Evolutionary conservation across 2,113 vertebrate species (phyloP), one percentile per base, ranked within the genome.

Genomic region (Macroglossus sobrinus): DNA sequence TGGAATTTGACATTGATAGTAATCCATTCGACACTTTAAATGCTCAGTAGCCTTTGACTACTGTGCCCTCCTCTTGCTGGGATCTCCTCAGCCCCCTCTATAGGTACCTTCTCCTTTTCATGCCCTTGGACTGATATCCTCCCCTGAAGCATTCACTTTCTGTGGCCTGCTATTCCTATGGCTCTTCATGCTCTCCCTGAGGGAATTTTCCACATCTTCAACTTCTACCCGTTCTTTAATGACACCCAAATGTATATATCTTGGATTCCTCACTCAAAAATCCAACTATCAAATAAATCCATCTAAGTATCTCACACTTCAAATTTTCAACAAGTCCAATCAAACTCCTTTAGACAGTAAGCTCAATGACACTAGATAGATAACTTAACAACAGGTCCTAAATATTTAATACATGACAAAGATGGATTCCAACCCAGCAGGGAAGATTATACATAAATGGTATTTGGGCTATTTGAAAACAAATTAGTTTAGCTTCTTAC

Each of bases 381-480:
- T 33, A 90, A 93, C 63, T 26, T 33, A 26, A 87, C 74, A 69
- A 82, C 9, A 94, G 87, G 63, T 4, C 28, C 75, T 74, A 63
- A 24, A 84, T 28, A 72, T 80, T 87, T 91, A 61, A 74, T 84
- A 84, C 61, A 19, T 43, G 61, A 88, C 59, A 87, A 33, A 91
- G 26, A n/a, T 80, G 50, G 19, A 9, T 75, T 96, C 38, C 16
- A 76, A 66, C 1, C 33, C 30, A 94, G 63, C 5, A 71, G 40
- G 35, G 28, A 64, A 61, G 61, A 75, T 55, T 57, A 91, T 22
- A 93, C 30, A 61, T 50, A 93, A 82, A 80, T 74, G 26, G 35
- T 69, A 63, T 93, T 84, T 66, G 79, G 57, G 35, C 84, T 61
- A 84, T 80, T 55, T 95, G 91, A 93, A 94, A 97, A 97, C 33